Conservation (phyloP, 2,797 vertebrate genomes). For the Peromyscus aztecus region DNA sequence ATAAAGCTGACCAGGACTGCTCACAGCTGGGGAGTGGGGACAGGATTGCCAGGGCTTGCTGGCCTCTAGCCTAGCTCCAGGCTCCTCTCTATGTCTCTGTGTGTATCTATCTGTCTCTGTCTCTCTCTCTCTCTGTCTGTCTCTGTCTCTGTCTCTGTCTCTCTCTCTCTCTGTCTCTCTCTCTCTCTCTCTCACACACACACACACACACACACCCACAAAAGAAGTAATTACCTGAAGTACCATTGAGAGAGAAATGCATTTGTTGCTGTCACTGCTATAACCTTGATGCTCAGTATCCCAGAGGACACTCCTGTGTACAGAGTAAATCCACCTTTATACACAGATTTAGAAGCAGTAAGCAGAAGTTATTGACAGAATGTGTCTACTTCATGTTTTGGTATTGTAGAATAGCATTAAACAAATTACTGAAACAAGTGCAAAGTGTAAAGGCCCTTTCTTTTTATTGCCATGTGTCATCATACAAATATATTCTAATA, state of each 20-base stretch:
- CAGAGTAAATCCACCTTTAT: constrained; percentile 23
- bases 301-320: neutral
- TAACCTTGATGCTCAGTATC: neutral
- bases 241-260: neutral
- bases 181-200: neutral
- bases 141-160: neutral
- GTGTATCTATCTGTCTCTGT: neutral
- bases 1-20: neutral
- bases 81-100: neutral
- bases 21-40: neutral
- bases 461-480: neutral
- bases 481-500: neutral
- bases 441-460: constrained; percentile 24
- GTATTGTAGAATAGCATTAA: constrained; percentile 10
- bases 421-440: constrained; percentile 8
- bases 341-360: constrained; percentile 49
- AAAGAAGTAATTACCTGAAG: constrained; percentile 33
- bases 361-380: constrained; percentile 11
- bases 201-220: neutral
- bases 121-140: too few relatives aligned
- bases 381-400: constrained; percentile 35
- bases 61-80: neutral
- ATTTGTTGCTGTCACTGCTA: neutral
- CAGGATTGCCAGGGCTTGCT: neutral
- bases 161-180: neutral